Evolutionary conservation across 2,888 invertebrate genomes (phyloP).

Genomic region (Clitarchus hookeri): DNA sequence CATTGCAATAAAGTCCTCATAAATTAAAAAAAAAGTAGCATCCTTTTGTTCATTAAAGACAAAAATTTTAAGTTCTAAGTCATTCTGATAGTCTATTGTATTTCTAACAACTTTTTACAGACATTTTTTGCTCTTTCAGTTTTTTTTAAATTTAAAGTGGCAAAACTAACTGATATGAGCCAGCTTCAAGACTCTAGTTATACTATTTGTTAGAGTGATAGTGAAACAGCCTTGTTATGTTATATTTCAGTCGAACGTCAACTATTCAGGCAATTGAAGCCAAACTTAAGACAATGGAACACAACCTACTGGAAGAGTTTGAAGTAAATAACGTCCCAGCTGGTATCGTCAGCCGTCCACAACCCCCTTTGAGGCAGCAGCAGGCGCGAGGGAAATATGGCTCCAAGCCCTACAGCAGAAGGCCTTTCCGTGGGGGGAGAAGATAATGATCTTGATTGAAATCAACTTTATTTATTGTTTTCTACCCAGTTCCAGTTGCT

Average conservation of each 20-base stretch:
- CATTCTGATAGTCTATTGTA: too few species aligned
- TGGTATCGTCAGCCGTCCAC: constrained; percentile 29
- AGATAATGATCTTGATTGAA: neutral
- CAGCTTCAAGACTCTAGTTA: too few species aligned
- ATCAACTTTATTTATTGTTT: neutral
- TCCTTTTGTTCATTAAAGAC: too few species aligned
- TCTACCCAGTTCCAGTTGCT: neutral
- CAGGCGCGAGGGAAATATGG: neutral
- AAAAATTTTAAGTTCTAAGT: too few species aligned
- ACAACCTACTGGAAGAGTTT: constrained; percentile 69
- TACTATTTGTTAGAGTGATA: too few species aligned
- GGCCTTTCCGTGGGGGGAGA: neutral
- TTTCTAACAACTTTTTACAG: too few species aligned
- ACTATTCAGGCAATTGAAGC: constrained; percentile 89
- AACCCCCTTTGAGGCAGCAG: constrained; percentile 1
- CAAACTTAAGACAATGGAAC: constrained; percentile 79
- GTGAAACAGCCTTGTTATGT: constrained; percentile 17
- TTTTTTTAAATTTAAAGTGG: too few species aligned
- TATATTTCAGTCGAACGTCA: constrained; percentile 66
- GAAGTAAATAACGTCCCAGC: constrained; percentile 65
- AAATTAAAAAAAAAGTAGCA: too few species aligned
- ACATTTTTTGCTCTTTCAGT: too few species aligned
- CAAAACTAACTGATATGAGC: too few species aligned
- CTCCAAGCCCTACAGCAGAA: neutral
- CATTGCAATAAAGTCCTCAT: too few species aligned